Percentiles rank a stretch among this genome's conserved stretches.
Conservation (phyloP, 2,113 vertebrate genomes). For the Forbesichthys papilliferus region DNA sequence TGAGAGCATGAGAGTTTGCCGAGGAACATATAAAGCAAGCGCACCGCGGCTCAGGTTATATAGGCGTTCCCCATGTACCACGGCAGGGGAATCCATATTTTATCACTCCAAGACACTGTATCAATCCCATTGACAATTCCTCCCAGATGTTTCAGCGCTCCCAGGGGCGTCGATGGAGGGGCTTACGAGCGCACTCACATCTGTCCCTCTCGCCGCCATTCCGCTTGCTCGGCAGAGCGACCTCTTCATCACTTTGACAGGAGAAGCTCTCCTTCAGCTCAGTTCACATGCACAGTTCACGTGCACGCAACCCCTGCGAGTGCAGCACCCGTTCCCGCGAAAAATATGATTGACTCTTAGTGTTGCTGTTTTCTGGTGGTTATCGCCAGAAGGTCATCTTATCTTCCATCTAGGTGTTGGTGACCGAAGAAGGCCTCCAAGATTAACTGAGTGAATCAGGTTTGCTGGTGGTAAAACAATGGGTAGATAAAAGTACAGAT, state of each 20-base stretch:
- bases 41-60: conserved; percentile 56
- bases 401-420: conserved; percentile 56
- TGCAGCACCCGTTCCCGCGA: conserved; percentile 35
- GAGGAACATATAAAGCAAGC: conserved; percentile 49
- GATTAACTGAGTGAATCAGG: too few relatives aligned
- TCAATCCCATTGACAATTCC: conserved; percentile 69
- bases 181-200: conserved; percentile 68
- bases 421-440: too few relatives aligned
- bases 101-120: conserved; percentile 64
- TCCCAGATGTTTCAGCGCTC: conserved; percentile 74
- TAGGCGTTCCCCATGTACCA: conserved; percentile 59
- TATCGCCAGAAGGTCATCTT: conserved; percentile 61
- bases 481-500: too few relatives aligned
- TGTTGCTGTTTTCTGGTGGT: conserved; percentile 42
- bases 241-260: conserved; percentile 72
- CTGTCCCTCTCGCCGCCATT: conserved; percentile 65
- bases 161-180: conserved; percentile 66
- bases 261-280: conserved; percentile 45
- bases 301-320: conserved; percentile 38
- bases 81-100: conserved; percentile 72
- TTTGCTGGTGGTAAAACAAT: too few relatives aligned
- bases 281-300: conserved; percentile 11
- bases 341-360: conserved; percentile 49
- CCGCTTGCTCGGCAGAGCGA: conserved; percentile 44
- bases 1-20: conserved; percentile 24